Percentiles rank a stretch among this genome's conserved stretches.
Evolutionary conservation across 1,140 invertebrate species (phyloP).

Genomic region (Drosophila repletoides): DNA sequence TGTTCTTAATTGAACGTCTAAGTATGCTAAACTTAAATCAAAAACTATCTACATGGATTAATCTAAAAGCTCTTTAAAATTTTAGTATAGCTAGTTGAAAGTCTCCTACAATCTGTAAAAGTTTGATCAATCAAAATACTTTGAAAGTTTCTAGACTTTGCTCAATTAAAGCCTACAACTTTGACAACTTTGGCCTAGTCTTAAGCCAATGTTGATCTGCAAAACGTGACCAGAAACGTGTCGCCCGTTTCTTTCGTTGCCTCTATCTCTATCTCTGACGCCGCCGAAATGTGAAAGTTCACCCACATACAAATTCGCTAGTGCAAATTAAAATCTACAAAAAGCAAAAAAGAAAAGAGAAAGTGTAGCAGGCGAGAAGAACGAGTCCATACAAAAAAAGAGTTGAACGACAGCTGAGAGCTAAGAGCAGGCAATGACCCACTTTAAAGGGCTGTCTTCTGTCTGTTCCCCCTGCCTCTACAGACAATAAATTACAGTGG

Average conservation of each 20-base stretch:
- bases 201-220: neutral
- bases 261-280: neutral
- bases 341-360: conserved; percentile 67
- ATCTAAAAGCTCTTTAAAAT: too few species aligned
- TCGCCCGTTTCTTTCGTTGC: neutral
- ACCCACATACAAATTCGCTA: conserved; percentile 71
- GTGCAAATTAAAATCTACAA: conserved; percentile 46
- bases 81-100: neutral
- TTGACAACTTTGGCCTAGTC: neutral
- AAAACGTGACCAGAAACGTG: conserved; percentile 76
- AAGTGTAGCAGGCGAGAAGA: conserved; percentile 65
- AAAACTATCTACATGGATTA: too few species aligned
- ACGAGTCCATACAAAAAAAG: conserved; percentile 19
- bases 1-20: too few species aligned
- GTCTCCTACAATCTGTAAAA: neutral
- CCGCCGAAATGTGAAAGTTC: conserved; percentile 75
- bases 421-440: conserved; percentile 68
- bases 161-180: conserved; percentile 44
- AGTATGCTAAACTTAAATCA: too few species aligned
- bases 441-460: conserved; percentile 52
- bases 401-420: conserved; percentile 49
- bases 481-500: conserved; percentile 16
- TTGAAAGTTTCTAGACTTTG: too few species aligned
- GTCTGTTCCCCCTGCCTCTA: neutral
- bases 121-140: too few species aligned